Conservation (phyloP, 37 sponge, comb jelly and placozoan species). For the Halisarca cf. caerulea region DNA sequence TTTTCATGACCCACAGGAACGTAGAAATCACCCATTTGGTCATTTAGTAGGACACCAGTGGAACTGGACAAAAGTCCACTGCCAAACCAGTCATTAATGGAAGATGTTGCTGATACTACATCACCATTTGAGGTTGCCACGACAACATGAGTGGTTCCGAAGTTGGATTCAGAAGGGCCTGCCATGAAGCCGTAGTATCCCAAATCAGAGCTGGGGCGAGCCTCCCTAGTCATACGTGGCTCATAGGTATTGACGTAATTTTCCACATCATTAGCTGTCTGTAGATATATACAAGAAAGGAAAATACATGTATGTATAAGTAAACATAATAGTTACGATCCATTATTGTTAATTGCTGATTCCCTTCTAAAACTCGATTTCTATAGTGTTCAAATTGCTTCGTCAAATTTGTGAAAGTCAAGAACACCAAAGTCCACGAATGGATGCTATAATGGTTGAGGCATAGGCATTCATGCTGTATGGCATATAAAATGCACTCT, state of each 20-base stretch:
- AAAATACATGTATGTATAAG: no score
- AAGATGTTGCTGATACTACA: slow-evolving; percentile 1
- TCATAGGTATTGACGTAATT: background rate
- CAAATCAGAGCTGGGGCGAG: background rate
- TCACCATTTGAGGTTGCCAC: background rate
- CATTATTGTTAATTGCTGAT: no score
- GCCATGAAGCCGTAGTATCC: background rate
- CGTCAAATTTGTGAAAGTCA: no score
- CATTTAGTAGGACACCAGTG: background rate
- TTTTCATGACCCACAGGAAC: background rate
- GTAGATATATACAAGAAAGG: no score
- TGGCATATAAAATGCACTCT: no score
- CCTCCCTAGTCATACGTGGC: background rate
- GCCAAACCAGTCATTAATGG: slow-evolving; percentile 3
- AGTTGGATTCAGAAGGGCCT: background rate
- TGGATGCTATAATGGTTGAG: no score
- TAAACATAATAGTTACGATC: no score
- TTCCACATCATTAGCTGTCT: no score
- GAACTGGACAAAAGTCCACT: background rate
- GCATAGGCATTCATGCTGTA: no score
- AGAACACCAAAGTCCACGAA: no score
- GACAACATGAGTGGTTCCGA: background rate
- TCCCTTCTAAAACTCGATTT: no score
- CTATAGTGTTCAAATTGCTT: no score
- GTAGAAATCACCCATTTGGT: background rate